These are phyloP conservation scores for Protobothrops mucrosquamatus DNA, from an alignment of 2,113 vertebrate genomes.

Conservation along the genomic window DNA sequence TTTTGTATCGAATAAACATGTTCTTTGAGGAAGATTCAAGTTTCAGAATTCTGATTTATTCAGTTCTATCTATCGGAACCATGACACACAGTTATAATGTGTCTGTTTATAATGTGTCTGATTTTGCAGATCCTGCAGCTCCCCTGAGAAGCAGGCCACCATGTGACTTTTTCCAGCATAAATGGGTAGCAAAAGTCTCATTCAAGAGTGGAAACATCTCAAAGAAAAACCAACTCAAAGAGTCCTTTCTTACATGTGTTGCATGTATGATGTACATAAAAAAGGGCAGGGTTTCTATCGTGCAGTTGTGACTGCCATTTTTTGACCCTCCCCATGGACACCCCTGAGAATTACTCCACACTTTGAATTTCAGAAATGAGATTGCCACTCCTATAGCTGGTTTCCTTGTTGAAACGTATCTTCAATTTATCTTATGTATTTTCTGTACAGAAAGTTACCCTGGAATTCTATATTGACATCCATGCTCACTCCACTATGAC, in stretches of 20 bases:
- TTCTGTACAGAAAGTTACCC: conserved; percentile 83
- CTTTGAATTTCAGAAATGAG: conserved; percentile 2
- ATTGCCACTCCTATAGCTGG: conserved; percentile 30
- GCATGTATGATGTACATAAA: background rate
- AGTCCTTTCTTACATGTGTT: background rate
- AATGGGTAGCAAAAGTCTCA: background rate
- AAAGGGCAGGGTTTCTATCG: background rate
- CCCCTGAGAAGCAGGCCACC: background rate
- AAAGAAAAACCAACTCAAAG: background rate
- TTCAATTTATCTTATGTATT: conserved; percentile 38
- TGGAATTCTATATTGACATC: conserved; percentile 99
- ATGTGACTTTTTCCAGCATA: background rate
- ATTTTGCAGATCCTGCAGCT: background rate
- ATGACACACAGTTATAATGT: no score
- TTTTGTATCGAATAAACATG: no score
- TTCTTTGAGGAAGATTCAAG: no score
- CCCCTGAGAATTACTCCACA: background rate
- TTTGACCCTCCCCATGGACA: background rate
- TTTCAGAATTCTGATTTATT: no score
- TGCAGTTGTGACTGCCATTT: background rate
- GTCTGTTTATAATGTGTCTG: no score
- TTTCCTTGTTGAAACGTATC: conserved; percentile 27
- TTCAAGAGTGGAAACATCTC: background rate
- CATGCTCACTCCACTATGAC: conserved; percentile 99
- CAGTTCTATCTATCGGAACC: no score